A percentile compares a stretch with the other conserved stretches of the same genome.
Conservation (phyloP, 2,888 invertebrate species). For the Xanthia icteritia region DNA sequence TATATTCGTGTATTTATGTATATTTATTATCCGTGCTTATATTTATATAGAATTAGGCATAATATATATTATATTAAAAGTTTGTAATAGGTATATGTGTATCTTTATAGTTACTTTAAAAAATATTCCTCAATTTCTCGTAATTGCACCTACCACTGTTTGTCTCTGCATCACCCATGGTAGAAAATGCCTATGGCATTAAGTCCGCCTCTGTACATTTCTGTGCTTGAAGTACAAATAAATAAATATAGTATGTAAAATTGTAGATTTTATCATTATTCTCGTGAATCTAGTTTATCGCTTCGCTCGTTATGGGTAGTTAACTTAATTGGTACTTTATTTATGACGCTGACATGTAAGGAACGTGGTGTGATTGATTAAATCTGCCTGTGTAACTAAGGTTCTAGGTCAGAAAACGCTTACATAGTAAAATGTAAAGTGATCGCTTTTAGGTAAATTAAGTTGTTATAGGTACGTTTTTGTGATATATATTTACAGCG, state of each 20-base stretch:
- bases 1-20: no score
- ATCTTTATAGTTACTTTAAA: no score
- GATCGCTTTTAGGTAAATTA: slow-evolving; percentile 12
- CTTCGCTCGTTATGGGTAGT: slow-evolving; percentile 56
- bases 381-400: background rate
- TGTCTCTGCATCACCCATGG: no score
- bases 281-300: slow-evolving; percentile 49
- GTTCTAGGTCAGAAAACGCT: background rate
- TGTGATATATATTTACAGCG: background rate
- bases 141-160: no score
- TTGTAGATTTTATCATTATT: slow-evolving; percentile 59
- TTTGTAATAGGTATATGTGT: no score
- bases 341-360: slow-evolving; percentile 23
- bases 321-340: slow-evolving; percentile 53
- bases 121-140: no score
- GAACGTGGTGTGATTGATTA: slow-evolving; percentile 35
- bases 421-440: background rate
- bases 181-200: no score
- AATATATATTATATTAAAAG: no score
- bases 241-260: slow-evolving; percentile 73
- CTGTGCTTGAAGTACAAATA: no score
- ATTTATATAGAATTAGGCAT: no score
- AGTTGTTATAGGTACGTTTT: background rate
- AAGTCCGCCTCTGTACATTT: no score
- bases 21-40: no score